A percentile compares a stretch with the other conserved stretches of the same genome.
These are phyloP conservation scores for Tetraneura akinire DNA, from an alignment of 1,140 invertebrate genomes.

Conservation along the genomic window DNA sequence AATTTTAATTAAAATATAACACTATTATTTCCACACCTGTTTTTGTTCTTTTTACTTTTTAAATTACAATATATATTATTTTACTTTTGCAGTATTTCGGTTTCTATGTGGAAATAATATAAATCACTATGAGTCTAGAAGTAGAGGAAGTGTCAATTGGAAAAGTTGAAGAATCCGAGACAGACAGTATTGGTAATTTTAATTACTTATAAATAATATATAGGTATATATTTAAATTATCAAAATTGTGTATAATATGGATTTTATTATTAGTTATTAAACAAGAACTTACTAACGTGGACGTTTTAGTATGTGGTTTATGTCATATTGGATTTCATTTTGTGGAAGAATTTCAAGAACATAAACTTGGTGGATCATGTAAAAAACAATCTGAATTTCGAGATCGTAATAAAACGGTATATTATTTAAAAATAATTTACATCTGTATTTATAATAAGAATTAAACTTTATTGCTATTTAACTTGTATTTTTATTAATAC, in stretches of 20 bases:
- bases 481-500: no score
- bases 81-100: conserved; percentile 7
- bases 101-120: conserved; percentile 41
- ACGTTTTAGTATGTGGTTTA: conserved; percentile 77
- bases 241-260: background rate
- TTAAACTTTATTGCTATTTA: no score
- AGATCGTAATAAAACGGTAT: background rate
- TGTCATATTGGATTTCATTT: conserved; percentile 79
- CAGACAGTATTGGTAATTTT: conserved; percentile 20
- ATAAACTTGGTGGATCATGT: conserved; percentile 65
- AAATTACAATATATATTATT: no score
- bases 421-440: no score
- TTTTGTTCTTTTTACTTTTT: no score
- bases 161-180: background rate
- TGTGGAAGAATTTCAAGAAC: conserved; percentile 74
- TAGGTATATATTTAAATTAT: background rate
- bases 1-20: no score
- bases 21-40: no score
- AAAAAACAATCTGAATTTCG: conserved; percentile 56
- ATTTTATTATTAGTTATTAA: conserved; percentile 65
- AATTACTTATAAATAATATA: background rate
- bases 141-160: conserved; percentile 20
- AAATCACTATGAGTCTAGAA: conserved; percentile 18
- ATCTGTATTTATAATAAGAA: no score
- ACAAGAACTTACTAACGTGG: conserved; percentile 72